Conservation (phyloP, 2,888 invertebrate species). For the Trichacis sp. region DNA sequence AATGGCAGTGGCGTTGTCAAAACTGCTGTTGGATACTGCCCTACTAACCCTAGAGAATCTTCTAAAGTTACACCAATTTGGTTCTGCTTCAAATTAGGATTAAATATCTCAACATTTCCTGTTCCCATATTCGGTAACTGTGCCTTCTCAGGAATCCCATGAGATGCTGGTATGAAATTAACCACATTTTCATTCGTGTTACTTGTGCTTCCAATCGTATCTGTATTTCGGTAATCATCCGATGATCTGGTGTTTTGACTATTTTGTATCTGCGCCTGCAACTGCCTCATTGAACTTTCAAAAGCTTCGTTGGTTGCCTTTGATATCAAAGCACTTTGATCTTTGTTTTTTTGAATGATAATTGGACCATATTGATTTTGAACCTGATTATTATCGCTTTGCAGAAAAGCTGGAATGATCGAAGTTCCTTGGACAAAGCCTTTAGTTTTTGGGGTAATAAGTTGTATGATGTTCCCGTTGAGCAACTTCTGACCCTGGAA, state of each 20-base stretch:
- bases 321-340: conserved; percentile 48
- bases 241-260: conserved; percentile 40
- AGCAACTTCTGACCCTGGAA: conserved; percentile 23
- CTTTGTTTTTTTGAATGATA: conserved; percentile 35
- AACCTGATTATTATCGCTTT: conserved; percentile 51
- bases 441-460: conserved; percentile 35
- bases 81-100: conserved; percentile 61
- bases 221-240: conserved; percentile 45
- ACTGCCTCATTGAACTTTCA: conserved; percentile 53
- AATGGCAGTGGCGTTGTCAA: conserved; percentile 64
- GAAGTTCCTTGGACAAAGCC: conserved; percentile 50
- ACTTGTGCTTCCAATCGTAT: conserved; percentile 54
- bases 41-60: conserved; percentile 51
- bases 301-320: conserved; percentile 53
- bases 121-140: conserved; percentile 59
- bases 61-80: conserved; percentile 48
- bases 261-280: conserved; percentile 53
- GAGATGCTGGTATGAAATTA: conserved; percentile 38
- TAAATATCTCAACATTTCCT: conserved; percentile 62
- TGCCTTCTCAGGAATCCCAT: conserved; percentile 46
- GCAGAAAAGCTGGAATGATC: conserved; percentile 54
- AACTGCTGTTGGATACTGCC: conserved; percentile 56
- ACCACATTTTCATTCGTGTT: conserved; percentile 47
- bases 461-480: conserved; percentile 30
- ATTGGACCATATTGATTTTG: conserved; percentile 38